phyloP scores from a whole-genome alignment of 2,113 vertebrate species.

The Trochalopteron elliotii region DNA sequence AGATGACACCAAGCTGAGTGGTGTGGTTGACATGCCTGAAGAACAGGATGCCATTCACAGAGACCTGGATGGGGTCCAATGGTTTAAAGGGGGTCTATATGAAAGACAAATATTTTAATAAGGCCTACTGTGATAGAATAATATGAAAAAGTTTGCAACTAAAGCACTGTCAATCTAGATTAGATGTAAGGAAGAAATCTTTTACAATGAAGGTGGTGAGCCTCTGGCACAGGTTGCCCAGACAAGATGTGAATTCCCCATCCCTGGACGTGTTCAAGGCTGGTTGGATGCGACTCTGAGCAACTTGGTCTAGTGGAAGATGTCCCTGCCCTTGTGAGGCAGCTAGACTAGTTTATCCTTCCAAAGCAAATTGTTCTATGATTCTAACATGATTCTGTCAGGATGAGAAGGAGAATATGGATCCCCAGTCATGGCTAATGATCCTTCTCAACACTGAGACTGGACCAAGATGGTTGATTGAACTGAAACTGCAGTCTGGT shows the following conservation, averaged over 20 bases:
- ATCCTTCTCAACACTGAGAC: neutral
- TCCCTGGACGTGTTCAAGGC: neutral
- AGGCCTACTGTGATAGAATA: neutral
- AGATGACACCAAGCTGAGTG: neutral
- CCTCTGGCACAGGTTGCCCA: neutral
- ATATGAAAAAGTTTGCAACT: neutral
- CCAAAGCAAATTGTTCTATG: neutral
- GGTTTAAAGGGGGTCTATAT: too few species aligned
- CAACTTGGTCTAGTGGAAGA: neutral
- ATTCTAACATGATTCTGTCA: neutral
- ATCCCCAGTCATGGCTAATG: accelerated
- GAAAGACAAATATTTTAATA: neutral
- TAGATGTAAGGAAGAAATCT: neutral
- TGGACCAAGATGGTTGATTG: neutral
- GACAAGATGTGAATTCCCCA: neutral
- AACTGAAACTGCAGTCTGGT: neutral
- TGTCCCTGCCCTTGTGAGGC: neutral
- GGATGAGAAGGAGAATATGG: neutral
- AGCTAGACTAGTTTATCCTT: neutral
- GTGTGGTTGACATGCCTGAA: neutral
- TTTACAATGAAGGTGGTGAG: neutral
- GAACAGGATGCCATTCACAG: neutral
- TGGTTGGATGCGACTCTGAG: neutral
- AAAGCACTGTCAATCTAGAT: neutral
- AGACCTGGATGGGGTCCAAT: neutral